Percentiles rank a stretch among this genome's conserved stretches.
phyloP scores from a whole-genome alignment of 1,140 invertebrate genomes.

The Drosophila lini region DNA sequence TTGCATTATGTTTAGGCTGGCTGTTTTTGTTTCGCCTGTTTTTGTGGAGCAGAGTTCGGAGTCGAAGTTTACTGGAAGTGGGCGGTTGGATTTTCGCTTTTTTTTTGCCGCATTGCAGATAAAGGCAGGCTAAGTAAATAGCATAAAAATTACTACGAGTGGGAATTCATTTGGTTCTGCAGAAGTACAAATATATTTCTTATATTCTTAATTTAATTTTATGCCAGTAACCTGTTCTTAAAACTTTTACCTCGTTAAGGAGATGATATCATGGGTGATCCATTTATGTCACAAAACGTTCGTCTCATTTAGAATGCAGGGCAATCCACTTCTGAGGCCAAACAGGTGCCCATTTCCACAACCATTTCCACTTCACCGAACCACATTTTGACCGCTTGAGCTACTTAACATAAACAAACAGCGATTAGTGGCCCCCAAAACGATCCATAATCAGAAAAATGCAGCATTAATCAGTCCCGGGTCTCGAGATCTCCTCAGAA shows the following conservation, averaged over 20 bases:
- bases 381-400: conserved; percentile 30
- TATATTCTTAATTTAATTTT: background rate
- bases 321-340: conserved; percentile 10
- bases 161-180: background rate
- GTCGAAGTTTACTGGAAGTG: conserved; percentile 67
- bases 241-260: conserved; percentile 33
- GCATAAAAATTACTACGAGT: conserved; percentile 13
- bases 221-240: background rate
- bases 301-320: conserved; percentile 17
- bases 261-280: conserved; percentile 36
- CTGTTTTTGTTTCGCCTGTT: conserved; percentile 32
- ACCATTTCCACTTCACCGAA: conserved; percentile 10
- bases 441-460: conserved; percentile 56
- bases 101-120: conserved; percentile 40
- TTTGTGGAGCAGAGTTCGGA: conserved; percentile 66
- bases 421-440: conserved; percentile 36
- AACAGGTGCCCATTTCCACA: conserved; percentile 31
- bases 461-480: conserved; percentile 59
- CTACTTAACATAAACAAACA: conserved; percentile 53
- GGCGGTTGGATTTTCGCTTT: conserved; percentile 52
- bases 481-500: conserved; percentile 3
- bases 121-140: conserved; percentile 61
- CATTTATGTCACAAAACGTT: conserved; percentile 45
- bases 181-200: background rate
- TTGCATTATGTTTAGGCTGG: conserved; percentile 79